Evolutionary conservation across 2,888 invertebrate genomes (phyloP).

Genomic region (Mesorhabditis spiculigera): DNA sequence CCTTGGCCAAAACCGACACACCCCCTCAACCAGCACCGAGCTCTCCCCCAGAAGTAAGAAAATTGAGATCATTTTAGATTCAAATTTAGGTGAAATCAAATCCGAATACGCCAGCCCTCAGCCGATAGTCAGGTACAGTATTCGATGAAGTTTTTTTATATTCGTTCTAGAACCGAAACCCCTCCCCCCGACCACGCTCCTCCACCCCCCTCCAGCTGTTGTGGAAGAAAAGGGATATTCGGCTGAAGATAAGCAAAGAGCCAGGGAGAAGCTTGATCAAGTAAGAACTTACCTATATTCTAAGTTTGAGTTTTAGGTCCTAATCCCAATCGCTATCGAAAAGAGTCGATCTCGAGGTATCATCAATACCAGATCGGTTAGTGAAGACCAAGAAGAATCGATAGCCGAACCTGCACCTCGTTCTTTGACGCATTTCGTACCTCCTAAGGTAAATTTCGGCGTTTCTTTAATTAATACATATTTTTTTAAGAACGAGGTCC

Average conservation of each 20-base stretch:
- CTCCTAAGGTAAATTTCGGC: too few species aligned
- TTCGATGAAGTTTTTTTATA: neutral
- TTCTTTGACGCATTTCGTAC: too few species aligned
- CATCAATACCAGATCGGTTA: neutral
- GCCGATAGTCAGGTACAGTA: constrained; percentile 8
- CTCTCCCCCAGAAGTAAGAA: constrained; percentile 35
- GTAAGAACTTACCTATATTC: neutral
- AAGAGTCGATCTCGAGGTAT: neutral
- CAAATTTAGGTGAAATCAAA: constrained; percentile 15
- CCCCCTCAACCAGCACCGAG: constrained; percentile 31
- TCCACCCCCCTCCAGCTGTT: neutral
- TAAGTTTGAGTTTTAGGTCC: neutral
- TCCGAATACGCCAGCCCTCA: constrained; percentile 23
- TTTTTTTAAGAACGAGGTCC: neutral
- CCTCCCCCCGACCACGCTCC: constrained; percentile 6
- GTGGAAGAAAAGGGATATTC: neutral
- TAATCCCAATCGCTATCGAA: neutral
- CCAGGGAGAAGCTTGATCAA: neutral
- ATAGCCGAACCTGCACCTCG: neutral
- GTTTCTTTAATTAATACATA: neutral
- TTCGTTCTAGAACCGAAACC: neutral
- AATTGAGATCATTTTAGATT: neutral
- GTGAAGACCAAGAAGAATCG: neutral
- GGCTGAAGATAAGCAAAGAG: neutral
- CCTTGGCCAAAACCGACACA: constrained; percentile 26